Percentiles rank a stretch among this genome's conserved stretches.
Conservation (phyloP, 2,888 invertebrate species). For the Conomelus anceps region DNA sequence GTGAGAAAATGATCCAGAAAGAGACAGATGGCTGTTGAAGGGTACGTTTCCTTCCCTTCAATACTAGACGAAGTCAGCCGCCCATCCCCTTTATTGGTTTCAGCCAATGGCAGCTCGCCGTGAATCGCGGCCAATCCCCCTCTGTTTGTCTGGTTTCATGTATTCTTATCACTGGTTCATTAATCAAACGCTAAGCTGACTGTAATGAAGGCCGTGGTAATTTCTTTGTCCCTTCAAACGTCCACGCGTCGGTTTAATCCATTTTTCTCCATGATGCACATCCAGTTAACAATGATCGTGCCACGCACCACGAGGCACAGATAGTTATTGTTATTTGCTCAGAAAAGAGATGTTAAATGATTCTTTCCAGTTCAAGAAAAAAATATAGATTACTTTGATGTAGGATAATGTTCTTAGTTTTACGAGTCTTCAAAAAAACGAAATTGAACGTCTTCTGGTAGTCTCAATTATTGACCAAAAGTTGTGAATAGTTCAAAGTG, state of each 20-base stretch:
- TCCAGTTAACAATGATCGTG: not conserved
- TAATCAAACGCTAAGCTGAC: not conserved
- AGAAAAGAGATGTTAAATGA: not conserved
- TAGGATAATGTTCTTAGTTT: too few relatives aligned
- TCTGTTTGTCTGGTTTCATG: constrained; percentile 40
- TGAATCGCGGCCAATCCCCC: not conserved
- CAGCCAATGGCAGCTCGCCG: not conserved
- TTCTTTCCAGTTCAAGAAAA: not conserved
- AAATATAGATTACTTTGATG: too few relatives aligned
- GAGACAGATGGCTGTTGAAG: not conserved
- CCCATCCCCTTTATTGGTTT: not conserved
- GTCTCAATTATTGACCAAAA: too few relatives aligned
- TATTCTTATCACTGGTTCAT: constrained; percentile 4
- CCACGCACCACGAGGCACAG: not conserved
- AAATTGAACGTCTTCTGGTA: too few relatives aligned
- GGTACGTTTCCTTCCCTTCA: not conserved
- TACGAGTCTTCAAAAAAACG: too few relatives aligned
- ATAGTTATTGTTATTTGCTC: too few relatives aligned
- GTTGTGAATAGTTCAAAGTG: too few relatives aligned
- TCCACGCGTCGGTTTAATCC: not conserved
- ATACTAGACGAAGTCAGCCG: too few relatives aligned
- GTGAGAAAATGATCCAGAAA: not conserved
- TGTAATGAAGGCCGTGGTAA: constrained; percentile 5
- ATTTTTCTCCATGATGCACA: not conserved
- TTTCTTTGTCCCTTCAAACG: not conserved